Percentiles rank a stretch among this genome's conserved stretches.
These are phyloP conservation scores for Pharmacophagus antenor DNA, from an alignment of 2,888 invertebrate genomes.

Conservation along the genomic window DNA sequence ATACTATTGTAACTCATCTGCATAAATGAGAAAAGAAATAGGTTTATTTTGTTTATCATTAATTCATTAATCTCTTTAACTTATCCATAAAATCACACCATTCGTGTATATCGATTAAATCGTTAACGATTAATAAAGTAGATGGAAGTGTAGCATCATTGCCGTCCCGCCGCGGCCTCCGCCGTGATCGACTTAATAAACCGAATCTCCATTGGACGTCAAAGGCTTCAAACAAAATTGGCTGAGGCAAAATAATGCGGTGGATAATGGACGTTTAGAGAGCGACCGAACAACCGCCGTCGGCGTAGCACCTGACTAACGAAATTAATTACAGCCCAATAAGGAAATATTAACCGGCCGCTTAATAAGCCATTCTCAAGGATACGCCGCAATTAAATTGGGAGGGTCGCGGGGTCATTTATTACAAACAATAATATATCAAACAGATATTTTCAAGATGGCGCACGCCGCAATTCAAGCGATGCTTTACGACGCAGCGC, in stretches of 20 bases:
- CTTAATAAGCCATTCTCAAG: slow-evolving; percentile 77
- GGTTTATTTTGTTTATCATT: no score
- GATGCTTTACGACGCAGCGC: slow-evolving; percentile 50
- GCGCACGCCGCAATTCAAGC: slow-evolving; percentile 61
- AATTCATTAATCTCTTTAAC: no score
- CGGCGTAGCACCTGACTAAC: slow-evolving; percentile 76
- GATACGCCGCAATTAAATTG: slow-evolving; percentile 79
- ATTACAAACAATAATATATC: slow-evolving; percentile 81
- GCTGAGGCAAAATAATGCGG: slow-evolving; percentile 73
- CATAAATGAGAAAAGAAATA: no score
- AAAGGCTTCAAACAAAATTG: slow-evolving; percentile 77
- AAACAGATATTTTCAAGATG: slow-evolving; percentile 79
- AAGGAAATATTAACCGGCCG: slow-evolving; percentile 78
- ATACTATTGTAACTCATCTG: no score
- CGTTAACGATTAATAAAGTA: slow-evolving; percentile 33
- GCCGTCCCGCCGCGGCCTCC: slow-evolving; percentile 42
- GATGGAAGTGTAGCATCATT: slow-evolving; percentile 34
- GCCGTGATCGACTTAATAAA: slow-evolving; percentile 63
- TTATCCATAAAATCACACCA: no score
- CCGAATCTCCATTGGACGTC: slow-evolving; percentile 64
- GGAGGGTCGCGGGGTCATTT: slow-evolving; percentile 74
- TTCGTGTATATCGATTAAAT: no score
- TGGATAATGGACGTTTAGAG: slow-evolving; percentile 68
- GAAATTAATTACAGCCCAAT: slow-evolving; percentile 78
- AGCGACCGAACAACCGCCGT: slow-evolving; percentile 53